Conservation (phyloP, 2,113 vertebrate species). For the Embiotoca jacksoni region DNA sequence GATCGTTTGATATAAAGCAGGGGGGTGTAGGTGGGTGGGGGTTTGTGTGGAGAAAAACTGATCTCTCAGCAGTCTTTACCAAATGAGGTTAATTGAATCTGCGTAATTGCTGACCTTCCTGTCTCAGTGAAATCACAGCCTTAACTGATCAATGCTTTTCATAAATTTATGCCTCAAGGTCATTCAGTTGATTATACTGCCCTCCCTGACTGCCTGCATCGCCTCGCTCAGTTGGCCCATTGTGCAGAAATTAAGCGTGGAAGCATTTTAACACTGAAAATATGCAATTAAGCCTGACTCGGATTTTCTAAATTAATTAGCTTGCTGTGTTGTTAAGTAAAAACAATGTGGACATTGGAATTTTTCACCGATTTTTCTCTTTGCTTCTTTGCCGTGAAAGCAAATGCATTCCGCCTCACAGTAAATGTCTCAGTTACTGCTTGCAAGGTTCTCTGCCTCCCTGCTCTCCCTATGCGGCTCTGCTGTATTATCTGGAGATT, state of each 20-base stretch:
- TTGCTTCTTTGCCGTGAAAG: conserved; percentile 55
- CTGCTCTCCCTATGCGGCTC: conserved; percentile 52
- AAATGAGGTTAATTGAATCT: conserved; percentile 86
- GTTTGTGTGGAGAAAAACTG: conserved; percentile 59
- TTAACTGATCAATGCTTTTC: conserved; percentile 86
- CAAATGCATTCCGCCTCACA: conserved; percentile 47
- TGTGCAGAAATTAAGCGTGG: conserved; percentile 62
- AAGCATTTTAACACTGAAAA: conserved; percentile 62
- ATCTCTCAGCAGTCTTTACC: conserved; percentile 83
- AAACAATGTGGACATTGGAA: conserved; percentile 60
- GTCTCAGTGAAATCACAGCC: conserved; percentile 82
- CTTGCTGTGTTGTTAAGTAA: conserved; percentile 67
- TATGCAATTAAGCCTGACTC: conserved; percentile 73
- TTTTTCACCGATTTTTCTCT: conserved; percentile 24
- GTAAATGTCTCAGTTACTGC: conserved; percentile 68
- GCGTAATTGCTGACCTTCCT: conserved; percentile 84
- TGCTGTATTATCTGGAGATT: conserved; percentile 73
- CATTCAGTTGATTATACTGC: conserved; percentile 74
- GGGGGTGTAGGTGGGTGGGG: conserved; percentile 14
- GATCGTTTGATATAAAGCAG: conserved; percentile 70
- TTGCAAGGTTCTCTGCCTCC: conserved; percentile 44
- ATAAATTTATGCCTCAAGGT: conserved; percentile 84
- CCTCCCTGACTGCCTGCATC: conserved; percentile 48
- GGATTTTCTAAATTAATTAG: conserved; percentile 74
- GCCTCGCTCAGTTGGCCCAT: conserved; percentile 48